Conservation (phyloP, 2,113 vertebrate species). For the Orientallactaga bullata region DNA sequence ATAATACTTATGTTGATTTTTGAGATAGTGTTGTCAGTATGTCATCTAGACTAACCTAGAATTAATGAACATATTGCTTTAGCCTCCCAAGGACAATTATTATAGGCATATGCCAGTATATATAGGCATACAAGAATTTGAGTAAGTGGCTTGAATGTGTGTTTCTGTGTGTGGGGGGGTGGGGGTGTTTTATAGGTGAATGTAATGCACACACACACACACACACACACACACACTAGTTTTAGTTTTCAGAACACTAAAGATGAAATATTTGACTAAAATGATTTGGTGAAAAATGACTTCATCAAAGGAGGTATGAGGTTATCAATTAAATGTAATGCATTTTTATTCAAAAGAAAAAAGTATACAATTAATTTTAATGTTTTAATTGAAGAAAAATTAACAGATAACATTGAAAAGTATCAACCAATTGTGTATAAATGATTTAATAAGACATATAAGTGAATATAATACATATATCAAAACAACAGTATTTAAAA, state of each 20-base stretch:
- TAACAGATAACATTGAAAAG: not conserved
- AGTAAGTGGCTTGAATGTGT: not conserved
- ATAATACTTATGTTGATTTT: no score
- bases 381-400: not conserved
- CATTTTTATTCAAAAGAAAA: not conserved
- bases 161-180: not conserved
- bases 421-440: not conserved
- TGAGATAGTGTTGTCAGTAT: no score
- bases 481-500: no score
- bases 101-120: no score
- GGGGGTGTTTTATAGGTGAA: no score
- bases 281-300: not conserved
- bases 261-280: not conserved
- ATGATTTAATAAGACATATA: not conserved
- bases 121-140: no score
- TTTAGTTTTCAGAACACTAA: no score
- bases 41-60: no score
- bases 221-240: no score
- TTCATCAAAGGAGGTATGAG: not conserved
- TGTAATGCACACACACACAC: no score
- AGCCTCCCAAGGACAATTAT: no score
- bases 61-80: no score
- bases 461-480: not conserved
- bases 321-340: not conserved
- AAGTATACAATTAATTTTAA: not conserved